A percentile compares a stretch with the other conserved stretches of the same genome.
Evolutionary conservation across 2,113 vertebrate genomes (phyloP).

Genomic region (Paedocypris sp.): DNA sequence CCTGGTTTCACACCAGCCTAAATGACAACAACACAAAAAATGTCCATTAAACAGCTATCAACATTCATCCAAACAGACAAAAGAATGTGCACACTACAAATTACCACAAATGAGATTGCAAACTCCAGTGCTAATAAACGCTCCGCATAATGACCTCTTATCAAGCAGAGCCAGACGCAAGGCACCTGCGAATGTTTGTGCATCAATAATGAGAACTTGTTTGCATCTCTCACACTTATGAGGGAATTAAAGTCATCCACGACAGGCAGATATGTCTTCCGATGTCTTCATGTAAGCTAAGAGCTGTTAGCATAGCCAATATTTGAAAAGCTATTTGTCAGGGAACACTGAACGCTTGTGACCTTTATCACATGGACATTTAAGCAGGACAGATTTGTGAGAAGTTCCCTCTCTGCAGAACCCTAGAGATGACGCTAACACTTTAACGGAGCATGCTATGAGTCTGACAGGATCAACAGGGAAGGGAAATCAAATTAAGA

Average conservation of each 20-base stretch:
- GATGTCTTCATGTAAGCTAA: neutral
- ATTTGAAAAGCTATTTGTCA: neutral
- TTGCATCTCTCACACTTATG: neutral
- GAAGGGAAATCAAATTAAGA: neutral
- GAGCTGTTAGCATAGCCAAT: neutral
- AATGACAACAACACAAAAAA: too few species aligned
- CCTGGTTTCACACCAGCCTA: too few species aligned
- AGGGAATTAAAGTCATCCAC: neutral
- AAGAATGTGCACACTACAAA: neutral
- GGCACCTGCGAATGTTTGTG: neutral
- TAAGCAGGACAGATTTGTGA: neutral
- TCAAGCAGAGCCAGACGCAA: neutral
- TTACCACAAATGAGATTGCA: neutral
- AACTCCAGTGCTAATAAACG: neutral
- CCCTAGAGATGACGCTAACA: too few species aligned
- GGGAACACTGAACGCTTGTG: neutral
- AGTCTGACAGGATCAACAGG: neutral
- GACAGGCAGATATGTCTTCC: neutral
- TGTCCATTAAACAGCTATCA: too few species aligned
- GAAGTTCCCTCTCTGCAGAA: too few species aligned
- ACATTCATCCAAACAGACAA: neutral
- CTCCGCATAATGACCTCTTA: slow-evolving; percentile 1
- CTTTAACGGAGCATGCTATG: too few species aligned
- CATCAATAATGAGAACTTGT: neutral
- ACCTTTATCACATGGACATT: neutral